Base-by-base conservation (phyloP, 2,113 vertebrate genomes). In the Trematomus loennbergii region DNA sequence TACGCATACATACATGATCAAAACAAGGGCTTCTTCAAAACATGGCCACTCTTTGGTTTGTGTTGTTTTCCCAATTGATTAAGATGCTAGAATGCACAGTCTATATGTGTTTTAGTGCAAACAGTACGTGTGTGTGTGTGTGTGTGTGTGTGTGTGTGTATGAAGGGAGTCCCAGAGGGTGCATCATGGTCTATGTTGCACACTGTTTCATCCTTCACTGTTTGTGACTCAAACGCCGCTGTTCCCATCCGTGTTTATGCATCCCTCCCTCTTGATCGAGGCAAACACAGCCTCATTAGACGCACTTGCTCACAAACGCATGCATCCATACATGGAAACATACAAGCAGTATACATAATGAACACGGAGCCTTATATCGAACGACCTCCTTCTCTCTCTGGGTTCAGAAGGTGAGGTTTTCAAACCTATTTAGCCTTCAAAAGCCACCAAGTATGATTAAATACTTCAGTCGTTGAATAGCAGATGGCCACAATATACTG, bases 201-300 rank as follows among this genome's bases (percentile, higher is more conserved):
- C 81, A 81, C 82, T 70, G 85, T 91, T 93, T 93, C 87, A 93
- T 94, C 88, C 88, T 68, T 87, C 83, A 85, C 92, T 89, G 87
- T 90, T 84, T 90, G 83, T 81, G 88, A 92, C 90, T 94, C 91
- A 93, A 93, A 91, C 66, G 66, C 86, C 79, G 40, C 66, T 78
- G 69, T 89, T 90, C 82, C 78, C 67, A 29, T 87, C 78, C 79
- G 36, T 87, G 79, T 91, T 91, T 88, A 72, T 90, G 83, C 76
- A 87, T 73, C 68, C 82, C 85, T 87, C 87, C 88, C 85, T 66
- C 50, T 57, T 77, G 73, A 85, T 92, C 78, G 82, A 90, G 90
- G 92, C 84, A 93, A 96, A 94, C 93, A 88, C 89, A 90, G 90
- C 94, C 88, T 95, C 94, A 95, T 96, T 97, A 97, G 94, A 92